Percentiles rank a stretch among this genome's conserved stretches.
These are phyloP conservation scores for Archaeoteleia sp. DNA, from an alignment of 2,888 invertebrate species.

Conservation along the genomic window DNA sequence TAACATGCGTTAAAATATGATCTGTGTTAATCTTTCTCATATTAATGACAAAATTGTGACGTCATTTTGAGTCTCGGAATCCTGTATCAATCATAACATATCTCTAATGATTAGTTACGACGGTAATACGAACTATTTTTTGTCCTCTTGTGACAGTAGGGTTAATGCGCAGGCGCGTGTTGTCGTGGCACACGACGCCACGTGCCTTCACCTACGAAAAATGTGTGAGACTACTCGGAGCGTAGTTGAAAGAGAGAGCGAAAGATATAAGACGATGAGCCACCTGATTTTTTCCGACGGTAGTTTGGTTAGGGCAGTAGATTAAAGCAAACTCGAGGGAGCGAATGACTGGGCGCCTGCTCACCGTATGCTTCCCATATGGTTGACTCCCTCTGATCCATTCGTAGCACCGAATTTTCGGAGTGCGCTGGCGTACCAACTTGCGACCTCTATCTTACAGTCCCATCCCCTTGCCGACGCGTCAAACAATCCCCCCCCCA, in stretches of 20 bases:
- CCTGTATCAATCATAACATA: constrained; percentile 5
- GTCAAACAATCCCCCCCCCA: too few species aligned
- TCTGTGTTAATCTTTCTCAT: too few species aligned
- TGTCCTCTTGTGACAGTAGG: constrained; percentile 23
- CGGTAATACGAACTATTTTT: constrained; percentile 43
- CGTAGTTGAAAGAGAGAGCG: constrained; percentile 33
- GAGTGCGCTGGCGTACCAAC: constrained; percentile 26
- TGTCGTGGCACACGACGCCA: constrained; percentile 48
- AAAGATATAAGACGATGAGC: constrained; percentile 53
- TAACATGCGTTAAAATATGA: too few species aligned
- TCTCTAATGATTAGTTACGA: constrained; percentile 6
- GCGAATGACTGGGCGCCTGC: constrained; percentile 64
- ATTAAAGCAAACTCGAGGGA: constrained; percentile 70
- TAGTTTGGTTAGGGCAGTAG: constrained; percentile 71
- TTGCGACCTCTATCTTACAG: constrained; percentile 38
- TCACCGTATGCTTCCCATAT: constrained; percentile 75
- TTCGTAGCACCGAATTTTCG: constrained; percentile 52
- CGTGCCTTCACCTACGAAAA: constrained; percentile 46
- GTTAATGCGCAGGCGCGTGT: constrained; percentile 32
- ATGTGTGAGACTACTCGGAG: constrained; percentile 27
- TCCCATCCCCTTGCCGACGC: constrained; percentile 13
- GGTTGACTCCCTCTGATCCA: constrained; percentile 54
- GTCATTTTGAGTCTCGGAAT: constrained; percentile 2
- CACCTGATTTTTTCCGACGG: constrained; percentile 70
- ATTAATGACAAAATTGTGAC: too few species aligned